Evolutionary conservation across 1,140 invertebrate species (phyloP).

Genomic region (Drosophila athabasca): DNA sequence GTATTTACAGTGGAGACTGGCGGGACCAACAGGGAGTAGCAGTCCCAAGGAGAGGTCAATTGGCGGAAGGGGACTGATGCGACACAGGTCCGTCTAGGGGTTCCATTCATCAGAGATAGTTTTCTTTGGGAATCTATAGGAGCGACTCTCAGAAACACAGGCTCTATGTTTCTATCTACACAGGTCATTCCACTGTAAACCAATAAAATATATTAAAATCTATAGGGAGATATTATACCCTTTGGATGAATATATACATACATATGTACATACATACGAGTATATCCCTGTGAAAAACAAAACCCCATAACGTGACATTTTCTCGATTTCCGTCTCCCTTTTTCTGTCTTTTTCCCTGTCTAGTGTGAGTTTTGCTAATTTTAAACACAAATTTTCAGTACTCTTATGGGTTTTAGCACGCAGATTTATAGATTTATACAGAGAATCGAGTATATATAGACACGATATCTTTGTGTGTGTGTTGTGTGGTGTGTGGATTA

Average conservation of each 20-base stretch:
- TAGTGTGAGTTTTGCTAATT: constrained; percentile 31
- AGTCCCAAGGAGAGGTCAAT: too few relatives aligned
- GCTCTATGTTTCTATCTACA: too few relatives aligned
- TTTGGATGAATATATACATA: constrained; percentile 1
- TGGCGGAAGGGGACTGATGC: too few relatives aligned
- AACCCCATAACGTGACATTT: constrained; percentile 44
- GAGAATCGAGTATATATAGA: constrained; percentile 15
- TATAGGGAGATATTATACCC: background rate
- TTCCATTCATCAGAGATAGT: too few relatives aligned
- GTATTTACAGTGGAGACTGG: background rate
- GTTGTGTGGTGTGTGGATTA: background rate
- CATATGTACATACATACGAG: background rate
- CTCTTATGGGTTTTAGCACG: constrained; percentile 33
- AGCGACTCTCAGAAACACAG: too few relatives aligned
- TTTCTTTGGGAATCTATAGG: too few relatives aligned
- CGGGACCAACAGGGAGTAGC: too few relatives aligned
- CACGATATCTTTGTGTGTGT: constrained; percentile 11
- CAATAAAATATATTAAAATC: too few relatives aligned
- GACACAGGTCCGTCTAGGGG: too few relatives aligned
- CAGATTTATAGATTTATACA: constrained; percentile 42
- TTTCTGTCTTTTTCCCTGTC: constrained; percentile 8
- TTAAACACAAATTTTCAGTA: constrained; percentile 37
- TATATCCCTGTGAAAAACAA: background rate
- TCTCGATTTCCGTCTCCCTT: background rate
- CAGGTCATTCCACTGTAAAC: too few relatives aligned